Conservation (phyloP, 2,888 invertebrate species). For the Lasioglossum malachurum region DNA sequence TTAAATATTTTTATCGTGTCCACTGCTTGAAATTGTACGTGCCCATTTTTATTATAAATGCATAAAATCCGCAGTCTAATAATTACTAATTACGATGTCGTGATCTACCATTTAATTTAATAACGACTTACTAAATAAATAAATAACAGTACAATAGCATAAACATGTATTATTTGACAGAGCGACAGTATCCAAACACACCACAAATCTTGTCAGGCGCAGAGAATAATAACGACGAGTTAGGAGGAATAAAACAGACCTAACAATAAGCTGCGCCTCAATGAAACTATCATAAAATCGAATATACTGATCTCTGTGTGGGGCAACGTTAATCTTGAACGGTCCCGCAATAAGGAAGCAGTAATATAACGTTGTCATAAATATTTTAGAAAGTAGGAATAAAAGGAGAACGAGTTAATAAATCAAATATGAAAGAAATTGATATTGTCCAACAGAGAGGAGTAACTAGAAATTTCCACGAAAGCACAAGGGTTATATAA, state of each 20-base stretch:
- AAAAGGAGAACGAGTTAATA: neutral
- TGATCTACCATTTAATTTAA: neutral
- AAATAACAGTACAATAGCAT: neutral
- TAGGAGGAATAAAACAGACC: neutral
- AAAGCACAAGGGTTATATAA: neutral
- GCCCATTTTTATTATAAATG: too few species aligned
- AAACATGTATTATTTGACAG: neutral
- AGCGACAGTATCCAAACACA: neutral
- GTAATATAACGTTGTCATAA: neutral
- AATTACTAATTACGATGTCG: neutral
- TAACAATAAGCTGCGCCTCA: neutral
- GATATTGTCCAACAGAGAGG: neutral
- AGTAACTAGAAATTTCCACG: neutral
- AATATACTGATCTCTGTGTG: neutral
- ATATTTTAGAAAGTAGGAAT: neutral
- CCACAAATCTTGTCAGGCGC: neutral
- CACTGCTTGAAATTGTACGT: too few species aligned
- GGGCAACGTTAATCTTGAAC: neutral
- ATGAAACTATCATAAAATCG: neutral
- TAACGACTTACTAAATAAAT: neutral
- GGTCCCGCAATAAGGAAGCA: neutral
- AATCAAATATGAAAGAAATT: neutral
- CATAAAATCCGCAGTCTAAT: too few species aligned
- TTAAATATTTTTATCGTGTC: too few species aligned
- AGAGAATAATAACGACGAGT: neutral